Conservation (phyloP, 2,113 vertebrate genomes). For the Chaetops frenatus region DNA sequence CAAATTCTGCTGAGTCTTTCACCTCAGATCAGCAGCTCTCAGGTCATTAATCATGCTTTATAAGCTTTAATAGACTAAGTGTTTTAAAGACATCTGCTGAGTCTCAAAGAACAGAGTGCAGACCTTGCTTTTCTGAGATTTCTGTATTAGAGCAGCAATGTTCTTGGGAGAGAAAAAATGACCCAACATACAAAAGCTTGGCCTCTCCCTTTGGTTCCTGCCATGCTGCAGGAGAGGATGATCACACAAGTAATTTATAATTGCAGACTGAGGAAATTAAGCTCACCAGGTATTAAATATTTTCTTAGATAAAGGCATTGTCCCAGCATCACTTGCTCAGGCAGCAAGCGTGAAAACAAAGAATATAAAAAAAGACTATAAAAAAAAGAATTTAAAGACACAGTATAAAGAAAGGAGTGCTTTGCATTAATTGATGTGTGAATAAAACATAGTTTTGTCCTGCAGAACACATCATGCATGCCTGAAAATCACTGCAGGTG, state of each 20-base stretch:
- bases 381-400: no score
- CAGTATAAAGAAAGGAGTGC: not conserved
- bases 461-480: not conserved
- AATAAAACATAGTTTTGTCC: not conserved
- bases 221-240: not conserved
- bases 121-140: not conserved
- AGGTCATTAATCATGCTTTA: slow-evolving; percentile 47
- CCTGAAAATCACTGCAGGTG: not conserved
- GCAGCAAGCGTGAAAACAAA: not conserved
- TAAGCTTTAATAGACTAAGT: slow-evolving; percentile 37
- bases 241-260: not conserved
- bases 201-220: not conserved
- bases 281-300: not conserved
- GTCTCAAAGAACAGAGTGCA: slow-evolving; percentile 7
- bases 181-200: not conserved
- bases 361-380: not conserved
- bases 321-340: not conserved
- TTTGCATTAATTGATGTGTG: not conserved
- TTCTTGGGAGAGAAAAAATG: not conserved
- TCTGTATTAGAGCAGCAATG: not conserved
- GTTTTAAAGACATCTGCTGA: slow-evolving; percentile 41
- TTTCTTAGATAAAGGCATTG: not conserved
- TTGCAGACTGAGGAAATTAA: not conserved
- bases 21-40: slow-evolving; percentile 6
- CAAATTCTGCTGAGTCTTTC: slow-evolving; percentile 37